phyloP scores from a whole-genome alignment of 2,113 vertebrate species.

The Bubo bubo region DNA sequence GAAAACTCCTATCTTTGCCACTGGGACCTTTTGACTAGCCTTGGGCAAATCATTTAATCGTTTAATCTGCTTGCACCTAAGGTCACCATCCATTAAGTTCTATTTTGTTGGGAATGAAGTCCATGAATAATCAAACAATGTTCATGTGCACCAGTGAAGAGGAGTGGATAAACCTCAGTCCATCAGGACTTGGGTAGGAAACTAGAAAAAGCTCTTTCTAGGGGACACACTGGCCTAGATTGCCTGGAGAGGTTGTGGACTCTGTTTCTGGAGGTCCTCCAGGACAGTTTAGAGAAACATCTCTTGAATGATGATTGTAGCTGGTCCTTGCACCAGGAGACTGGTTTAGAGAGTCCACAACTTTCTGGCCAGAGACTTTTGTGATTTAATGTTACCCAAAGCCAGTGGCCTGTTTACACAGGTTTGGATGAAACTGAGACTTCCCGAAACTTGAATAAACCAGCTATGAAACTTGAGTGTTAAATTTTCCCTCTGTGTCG shows the following conservation, averaged over 20 bases:
- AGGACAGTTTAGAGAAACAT: not conserved
- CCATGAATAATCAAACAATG: not conserved
- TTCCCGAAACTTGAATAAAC: not conserved
- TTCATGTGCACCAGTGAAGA: not conserved
- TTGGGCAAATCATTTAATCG: constrained; percentile 36
- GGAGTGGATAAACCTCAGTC: not conserved
- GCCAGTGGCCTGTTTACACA: not conserved
- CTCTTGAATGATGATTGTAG: not conserved
- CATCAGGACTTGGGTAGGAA: not conserved
- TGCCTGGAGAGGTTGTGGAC: not conserved
- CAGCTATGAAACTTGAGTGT: not conserved
- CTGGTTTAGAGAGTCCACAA: not conserved
- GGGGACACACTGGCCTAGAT: not conserved
- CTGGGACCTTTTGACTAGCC: constrained; percentile 43
- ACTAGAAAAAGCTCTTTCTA: not conserved
- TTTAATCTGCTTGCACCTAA: constrained; percentile 30
- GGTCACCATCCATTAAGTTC: constrained; percentile 21
- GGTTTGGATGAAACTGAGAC: not conserved
- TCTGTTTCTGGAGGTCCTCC: not conserved
- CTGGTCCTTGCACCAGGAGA: not conserved
- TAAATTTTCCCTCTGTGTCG: not conserved
- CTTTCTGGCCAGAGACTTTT: not conserved
- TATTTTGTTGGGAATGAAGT: not conserved
- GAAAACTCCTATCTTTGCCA: constrained; percentile 31
- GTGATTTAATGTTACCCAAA: not conserved